phyloP scores from a whole-genome alignment of 2,888 invertebrate genomes.

The Andrena marginata region DNA sequence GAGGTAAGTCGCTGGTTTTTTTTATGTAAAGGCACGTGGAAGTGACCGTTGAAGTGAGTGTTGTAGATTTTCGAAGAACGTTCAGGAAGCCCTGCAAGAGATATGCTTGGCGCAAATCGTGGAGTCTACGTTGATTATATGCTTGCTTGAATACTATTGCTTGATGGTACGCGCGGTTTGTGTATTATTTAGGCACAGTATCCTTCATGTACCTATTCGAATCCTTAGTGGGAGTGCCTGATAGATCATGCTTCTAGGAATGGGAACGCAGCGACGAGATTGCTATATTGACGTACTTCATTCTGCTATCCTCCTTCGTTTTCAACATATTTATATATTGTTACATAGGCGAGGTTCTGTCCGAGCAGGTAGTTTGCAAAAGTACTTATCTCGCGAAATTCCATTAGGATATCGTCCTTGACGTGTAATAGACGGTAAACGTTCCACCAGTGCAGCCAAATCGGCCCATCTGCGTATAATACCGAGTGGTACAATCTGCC shows the following conservation, averaged over 20 bases:
- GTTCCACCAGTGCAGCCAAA: slow-evolving; percentile 49
- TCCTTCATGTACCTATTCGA: background rate
- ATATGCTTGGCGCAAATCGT: slow-evolving; percentile 77
- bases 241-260: slow-evolving; percentile 35
- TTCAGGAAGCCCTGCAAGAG: slow-evolving; percentile 68
- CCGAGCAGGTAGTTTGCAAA: slow-evolving; percentile 52
- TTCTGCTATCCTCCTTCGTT: slow-evolving; percentile 20
- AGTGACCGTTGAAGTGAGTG: background rate
- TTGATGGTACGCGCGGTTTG: slow-evolving; percentile 70
- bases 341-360: slow-evolving; percentile 59
- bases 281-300: background rate
- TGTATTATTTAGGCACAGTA: too few species aligned
- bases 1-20: slow-evolving; percentile 12
- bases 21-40: background rate
- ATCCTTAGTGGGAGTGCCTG: background rate
- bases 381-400: too few species aligned
- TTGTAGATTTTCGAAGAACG: slow-evolving; percentile 49
- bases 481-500: slow-evolving; percentile 65
- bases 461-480: slow-evolving; percentile 57
- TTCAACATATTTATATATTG: slow-evolving; percentile 63
- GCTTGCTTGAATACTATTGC: slow-evolving; percentile 78
- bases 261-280: slow-evolving; percentile 40
- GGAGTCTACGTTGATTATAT: slow-evolving; percentile 78
- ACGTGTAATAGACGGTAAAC: slow-evolving; percentile 16
- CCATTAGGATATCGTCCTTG: background rate